phyloP scores from a whole-genome alignment of 2,113 vertebrate genomes.

The Spermophilus dauricus region DNA sequence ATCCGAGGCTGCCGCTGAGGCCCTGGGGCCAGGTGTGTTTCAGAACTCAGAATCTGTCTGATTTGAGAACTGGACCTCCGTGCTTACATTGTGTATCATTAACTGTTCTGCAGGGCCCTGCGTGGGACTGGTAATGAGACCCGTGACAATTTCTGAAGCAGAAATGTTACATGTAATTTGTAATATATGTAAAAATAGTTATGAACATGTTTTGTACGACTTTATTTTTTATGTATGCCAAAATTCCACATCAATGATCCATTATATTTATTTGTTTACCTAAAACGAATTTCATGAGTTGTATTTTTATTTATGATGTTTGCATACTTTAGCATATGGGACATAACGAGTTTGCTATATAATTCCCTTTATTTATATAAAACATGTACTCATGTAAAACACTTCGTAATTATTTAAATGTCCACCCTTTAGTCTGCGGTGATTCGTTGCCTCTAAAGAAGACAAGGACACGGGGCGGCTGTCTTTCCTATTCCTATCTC shows the following conservation, averaged over 20 bases:
- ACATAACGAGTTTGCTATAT: neutral
- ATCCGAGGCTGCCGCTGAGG: constrained; percentile 15
- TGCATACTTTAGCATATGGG: neutral
- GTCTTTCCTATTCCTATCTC: too few species aligned
- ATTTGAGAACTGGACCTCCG: neutral
- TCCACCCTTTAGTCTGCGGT: too few species aligned
- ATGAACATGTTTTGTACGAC: neutral
- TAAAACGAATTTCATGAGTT: too few species aligned
- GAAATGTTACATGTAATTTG: neutral
- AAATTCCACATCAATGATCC: neutral
- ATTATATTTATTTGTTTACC: neutral
- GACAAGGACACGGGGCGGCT: too few species aligned
- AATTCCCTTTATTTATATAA: neutral
- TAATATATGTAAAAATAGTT: neutral
- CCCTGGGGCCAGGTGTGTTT: constrained; percentile 38
- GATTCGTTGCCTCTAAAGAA: too few species aligned
- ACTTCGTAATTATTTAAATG: neutral
- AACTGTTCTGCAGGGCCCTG: neutral
- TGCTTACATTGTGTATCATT: constrained; percentile 41
- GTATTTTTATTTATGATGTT: neutral
- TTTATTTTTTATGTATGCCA: neutral
- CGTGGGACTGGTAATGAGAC: neutral
- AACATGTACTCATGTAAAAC: neutral
- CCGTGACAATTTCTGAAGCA: neutral
- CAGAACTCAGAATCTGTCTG: neutral